A percentile compares a stretch with the other conserved stretches of the same genome.
phyloP scores from a whole-genome alignment of 2,113 vertebrate genomes.

The Phasianus colchicus region DNA sequence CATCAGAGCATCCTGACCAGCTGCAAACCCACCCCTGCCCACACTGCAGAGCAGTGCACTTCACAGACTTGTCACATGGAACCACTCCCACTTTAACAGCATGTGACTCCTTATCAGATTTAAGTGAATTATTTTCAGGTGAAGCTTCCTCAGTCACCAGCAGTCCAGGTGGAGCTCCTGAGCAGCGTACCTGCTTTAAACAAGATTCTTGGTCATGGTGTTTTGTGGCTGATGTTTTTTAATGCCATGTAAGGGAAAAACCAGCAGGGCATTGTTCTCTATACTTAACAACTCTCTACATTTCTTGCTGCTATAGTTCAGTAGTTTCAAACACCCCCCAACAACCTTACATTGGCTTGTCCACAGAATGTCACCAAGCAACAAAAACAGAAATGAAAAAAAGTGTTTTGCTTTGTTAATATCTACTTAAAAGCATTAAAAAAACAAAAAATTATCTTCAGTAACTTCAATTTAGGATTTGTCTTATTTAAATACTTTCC shows the following conservation, averaged over 20 bases:
- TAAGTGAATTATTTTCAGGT: neutral
- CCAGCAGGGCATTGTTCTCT: slow-evolving; percentile 41
- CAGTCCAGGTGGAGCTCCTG: neutral
- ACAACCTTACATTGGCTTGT: slow-evolving; percentile 15
- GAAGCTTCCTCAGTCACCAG: neutral
- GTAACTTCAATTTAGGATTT: neutral
- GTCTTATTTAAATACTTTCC: neutral
- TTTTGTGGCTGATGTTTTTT: too few species aligned
- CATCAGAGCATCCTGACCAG: neutral
- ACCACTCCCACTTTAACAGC: too few species aligned
- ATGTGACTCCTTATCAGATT: neutral
- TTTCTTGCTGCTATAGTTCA: slow-evolving; percentile 49
- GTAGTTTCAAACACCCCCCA: slow-evolving; percentile 43
- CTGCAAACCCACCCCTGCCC: neutral
- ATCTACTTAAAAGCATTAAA: fast-evolving
- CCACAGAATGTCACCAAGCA: slow-evolving; percentile 20
- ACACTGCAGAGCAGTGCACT: neutral
- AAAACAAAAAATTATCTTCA: neutral
- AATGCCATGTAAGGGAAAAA: neutral
- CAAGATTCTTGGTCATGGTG: neutral
- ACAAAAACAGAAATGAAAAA: neutral
- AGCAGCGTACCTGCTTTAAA: neutral
- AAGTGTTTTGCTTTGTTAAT: neutral
- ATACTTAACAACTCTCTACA: slow-evolving; percentile 42
- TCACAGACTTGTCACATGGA: neutral